phyloP scores from a whole-genome alignment of 2,888 invertebrate species.

The Gryllus longicercus region DNA sequence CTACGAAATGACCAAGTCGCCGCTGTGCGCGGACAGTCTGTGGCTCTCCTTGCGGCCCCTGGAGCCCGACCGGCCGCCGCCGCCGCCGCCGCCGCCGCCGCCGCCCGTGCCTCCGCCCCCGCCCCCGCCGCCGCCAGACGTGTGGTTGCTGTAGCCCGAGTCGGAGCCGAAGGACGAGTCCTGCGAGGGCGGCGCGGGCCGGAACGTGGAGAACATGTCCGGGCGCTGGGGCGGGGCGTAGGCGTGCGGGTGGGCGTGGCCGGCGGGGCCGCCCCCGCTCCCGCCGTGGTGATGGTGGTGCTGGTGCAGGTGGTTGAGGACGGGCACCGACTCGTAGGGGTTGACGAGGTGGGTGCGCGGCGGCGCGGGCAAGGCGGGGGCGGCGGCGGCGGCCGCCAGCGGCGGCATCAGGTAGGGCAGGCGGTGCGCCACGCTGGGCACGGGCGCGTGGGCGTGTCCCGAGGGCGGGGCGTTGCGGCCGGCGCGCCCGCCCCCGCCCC shows the following conservation, averaged over 20 bases:
- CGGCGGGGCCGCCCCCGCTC: conserved; percentile 25
- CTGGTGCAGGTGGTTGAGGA: conserved; percentile 54
- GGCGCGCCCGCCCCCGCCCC: conserved; percentile 43
- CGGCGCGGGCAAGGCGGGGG: conserved; percentile 39
- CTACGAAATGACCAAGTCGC: conserved; percentile 36
- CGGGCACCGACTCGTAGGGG: conserved; percentile 68
- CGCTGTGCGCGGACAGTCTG: conserved; percentile 36
- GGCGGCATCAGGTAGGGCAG: conserved; percentile 38
- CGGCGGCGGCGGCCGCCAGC: not conserved
- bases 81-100: conserved; percentile 43
- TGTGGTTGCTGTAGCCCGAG: conserved; percentile 81
- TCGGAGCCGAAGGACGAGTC: conserved; percentile 80
- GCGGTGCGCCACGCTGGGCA: conserved; percentile 36
- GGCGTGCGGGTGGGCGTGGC: too few relatives aligned
- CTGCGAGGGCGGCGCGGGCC: conserved; percentile 55
- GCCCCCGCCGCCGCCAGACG: conserved; percentile 51
- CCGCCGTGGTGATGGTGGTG: conserved; percentile 39
- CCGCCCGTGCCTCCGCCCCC: not conserved
- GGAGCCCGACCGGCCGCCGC: conserved; percentile 51
- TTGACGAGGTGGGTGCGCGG: conserved; percentile 43
- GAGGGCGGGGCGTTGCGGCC: conserved; percentile 44
- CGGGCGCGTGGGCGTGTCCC: conserved; percentile 39
- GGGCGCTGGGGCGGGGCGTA: conserved; percentile 41
- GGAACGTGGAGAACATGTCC: conserved; percentile 44
- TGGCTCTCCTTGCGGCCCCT: conserved; percentile 37